phyloP scores from a whole-genome alignment of 2,113 vertebrate species.

The Leucosticte australis region DNA sequence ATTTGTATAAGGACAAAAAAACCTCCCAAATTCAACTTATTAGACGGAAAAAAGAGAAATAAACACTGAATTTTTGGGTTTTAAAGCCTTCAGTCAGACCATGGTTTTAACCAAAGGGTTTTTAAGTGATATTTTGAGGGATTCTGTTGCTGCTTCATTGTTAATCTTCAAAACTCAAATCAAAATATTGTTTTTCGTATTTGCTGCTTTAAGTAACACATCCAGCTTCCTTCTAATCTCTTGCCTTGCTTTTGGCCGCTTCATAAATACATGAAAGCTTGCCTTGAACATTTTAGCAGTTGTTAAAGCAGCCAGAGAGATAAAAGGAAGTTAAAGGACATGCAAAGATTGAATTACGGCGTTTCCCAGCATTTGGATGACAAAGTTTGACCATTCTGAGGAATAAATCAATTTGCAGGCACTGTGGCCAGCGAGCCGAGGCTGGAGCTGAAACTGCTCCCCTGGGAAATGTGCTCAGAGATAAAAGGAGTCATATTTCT shows the following conservation, averaged over 20 bases:
- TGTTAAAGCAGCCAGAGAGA: not conserved
- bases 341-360: not conserved
- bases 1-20: too few relatives aligned
- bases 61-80: not conserved
- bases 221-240: not conserved
- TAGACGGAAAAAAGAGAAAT: not conserved
- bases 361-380: not conserved
- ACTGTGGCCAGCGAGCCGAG: not conserved
- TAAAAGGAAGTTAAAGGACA: not conserved
- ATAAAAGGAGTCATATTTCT: not conserved
- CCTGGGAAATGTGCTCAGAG: not conserved
- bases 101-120: not conserved
- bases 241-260: not conserved
- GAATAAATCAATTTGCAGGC: constrained; percentile 15
- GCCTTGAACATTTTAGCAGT: not conserved
- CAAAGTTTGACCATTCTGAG: not conserved
- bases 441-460: not conserved
- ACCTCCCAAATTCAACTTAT: not conserved
- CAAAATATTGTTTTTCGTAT: not conserved
- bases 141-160: not conserved
- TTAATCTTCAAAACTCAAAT: not conserved
- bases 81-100: not conserved
- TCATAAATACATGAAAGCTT: constrained; percentile 6
- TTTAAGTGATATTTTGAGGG: not conserved
- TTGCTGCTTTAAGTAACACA: not conserved